A percentile compares a stretch with the other conserved stretches of the same genome.
These are phyloP conservation scores for Apteryx owenii DNA, from an alignment of 2,113 vertebrate genomes.

Conservation along the genomic window DNA sequence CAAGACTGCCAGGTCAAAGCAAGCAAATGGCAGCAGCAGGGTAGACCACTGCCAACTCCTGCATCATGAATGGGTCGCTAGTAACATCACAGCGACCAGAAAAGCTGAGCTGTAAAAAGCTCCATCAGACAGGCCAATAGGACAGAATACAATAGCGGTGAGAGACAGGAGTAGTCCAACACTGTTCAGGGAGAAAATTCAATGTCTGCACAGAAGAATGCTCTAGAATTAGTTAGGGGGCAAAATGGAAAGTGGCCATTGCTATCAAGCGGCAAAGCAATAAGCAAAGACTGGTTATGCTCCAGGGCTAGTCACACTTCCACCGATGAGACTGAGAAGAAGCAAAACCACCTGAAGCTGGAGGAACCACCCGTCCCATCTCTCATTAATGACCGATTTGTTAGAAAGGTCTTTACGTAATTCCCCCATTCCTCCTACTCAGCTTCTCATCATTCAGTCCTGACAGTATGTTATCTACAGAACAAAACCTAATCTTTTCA, in stretches of 20 bases:
- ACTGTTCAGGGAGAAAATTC: not conserved
- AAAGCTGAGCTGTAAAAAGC: accelerated
- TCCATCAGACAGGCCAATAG: not conserved
- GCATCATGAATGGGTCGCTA: not conserved
- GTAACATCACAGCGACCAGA: not conserved
- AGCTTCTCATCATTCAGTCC: not conserved
- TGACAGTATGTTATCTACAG: not conserved
- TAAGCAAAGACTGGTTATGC: not conserved
- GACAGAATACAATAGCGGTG: not conserved
- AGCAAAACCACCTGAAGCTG: not conserved
- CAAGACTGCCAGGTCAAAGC: not conserved
- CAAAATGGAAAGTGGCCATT: not conserved
- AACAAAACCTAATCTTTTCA: not conserved
- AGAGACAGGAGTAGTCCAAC: not conserved
- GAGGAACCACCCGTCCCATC: too few species aligned
- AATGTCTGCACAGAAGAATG: not conserved
- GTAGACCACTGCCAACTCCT: not conserved
- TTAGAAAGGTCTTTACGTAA: not conserved
- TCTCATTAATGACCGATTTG: not conserved
- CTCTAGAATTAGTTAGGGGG: not conserved
- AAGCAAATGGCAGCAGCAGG: not conserved
- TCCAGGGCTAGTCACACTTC: not conserved
- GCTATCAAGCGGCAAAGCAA: not conserved
- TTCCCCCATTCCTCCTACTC: not conserved
- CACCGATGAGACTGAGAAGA: not conserved